phyloP scores from a whole-genome alignment of 2,888 invertebrate species.

The Stramonita haemastoma region DNA sequence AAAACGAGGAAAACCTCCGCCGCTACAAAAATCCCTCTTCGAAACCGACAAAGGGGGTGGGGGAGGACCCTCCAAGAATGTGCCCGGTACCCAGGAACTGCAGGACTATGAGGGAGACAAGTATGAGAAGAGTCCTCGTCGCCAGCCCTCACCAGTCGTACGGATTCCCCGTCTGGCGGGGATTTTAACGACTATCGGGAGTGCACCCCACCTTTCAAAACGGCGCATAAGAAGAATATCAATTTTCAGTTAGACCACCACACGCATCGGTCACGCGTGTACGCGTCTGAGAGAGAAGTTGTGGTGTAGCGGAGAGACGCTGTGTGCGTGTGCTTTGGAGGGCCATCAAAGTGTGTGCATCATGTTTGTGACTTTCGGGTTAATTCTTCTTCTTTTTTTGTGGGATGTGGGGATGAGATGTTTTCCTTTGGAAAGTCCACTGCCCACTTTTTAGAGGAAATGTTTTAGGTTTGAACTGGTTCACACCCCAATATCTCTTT shows the following conservation, averaged over 20 bases:
- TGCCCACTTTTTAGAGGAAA: not conserved
- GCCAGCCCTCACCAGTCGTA: constrained; percentile 50
- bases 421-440: not conserved
- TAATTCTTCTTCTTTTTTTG: not conserved
- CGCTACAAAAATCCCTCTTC: constrained; percentile 87
- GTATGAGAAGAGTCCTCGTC: constrained; percentile 68
- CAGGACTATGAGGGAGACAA: constrained; percentile 78
- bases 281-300: constrained; percentile 64
- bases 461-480: not conserved
- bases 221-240: constrained; percentile 67
- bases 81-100: constrained; percentile 80
- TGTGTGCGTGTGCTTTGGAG: no score
- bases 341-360: no score
- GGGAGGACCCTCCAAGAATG: constrained; percentile 56
- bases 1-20: constrained; percentile 93
- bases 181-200: constrained; percentile 66
- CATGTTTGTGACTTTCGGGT: no score
- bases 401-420: not conserved
- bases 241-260: constrained; percentile 66
- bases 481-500: no score
- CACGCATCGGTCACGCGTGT: constrained; percentile 58
- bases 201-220: constrained; percentile 58
- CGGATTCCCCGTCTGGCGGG: constrained; percentile 54
- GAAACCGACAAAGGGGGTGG: constrained; percentile 80
- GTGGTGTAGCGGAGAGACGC: constrained; percentile 56